These are phyloP conservation scores for Patiria pectinifera DNA, from an alignment of 53 echinoderm and acorn worm species.

Conservation along the genomic window DNA sequence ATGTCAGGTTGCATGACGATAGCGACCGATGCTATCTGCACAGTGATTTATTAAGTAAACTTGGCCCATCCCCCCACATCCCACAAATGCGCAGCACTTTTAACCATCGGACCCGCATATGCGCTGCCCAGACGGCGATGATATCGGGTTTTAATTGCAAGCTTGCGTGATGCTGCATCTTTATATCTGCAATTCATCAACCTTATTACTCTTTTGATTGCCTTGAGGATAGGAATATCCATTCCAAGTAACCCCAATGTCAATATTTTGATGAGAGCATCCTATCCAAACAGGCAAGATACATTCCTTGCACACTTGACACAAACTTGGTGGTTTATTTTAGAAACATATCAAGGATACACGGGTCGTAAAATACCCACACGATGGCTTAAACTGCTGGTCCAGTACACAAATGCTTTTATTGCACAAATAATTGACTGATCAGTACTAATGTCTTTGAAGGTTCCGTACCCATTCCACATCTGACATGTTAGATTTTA, in stretches of 20 bases:
- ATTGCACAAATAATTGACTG: too few relatives aligned
- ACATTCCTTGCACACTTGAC: neutral
- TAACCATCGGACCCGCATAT: neutral
- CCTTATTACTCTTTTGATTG: slow-evolving; percentile 9
- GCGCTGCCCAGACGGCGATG: neutral
- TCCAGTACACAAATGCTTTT: too few relatives aligned
- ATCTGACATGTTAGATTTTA: too few relatives aligned
- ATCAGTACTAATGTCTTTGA: too few relatives aligned
- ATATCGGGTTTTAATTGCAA: neutral
- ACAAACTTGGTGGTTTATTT: neutral
- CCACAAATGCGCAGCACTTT: neutral
- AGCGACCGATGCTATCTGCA: slow-evolving; percentile 1
- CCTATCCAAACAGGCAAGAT: slow-evolving; percentile 10
- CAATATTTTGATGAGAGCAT: slow-evolving; percentile 27
- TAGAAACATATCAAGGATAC: neutral
- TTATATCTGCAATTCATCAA: slow-evolving; percentile 23
- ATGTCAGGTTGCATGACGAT: slow-evolving; percentile 5
- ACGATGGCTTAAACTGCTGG: too few relatives aligned
- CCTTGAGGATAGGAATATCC: slow-evolving; percentile 27
- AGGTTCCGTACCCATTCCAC: too few relatives aligned
- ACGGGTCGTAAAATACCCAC: too few relatives aligned
- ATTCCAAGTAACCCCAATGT: neutral
- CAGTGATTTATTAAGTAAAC: neutral
- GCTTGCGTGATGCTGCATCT: slow-evolving; percentile 8
- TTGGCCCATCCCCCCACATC: neutral